Percentiles rank a stretch among this genome's conserved stretches.
phyloP scores from a whole-genome alignment of 2,888 invertebrate genomes.

The Scaptomyza tumidula region DNA sequence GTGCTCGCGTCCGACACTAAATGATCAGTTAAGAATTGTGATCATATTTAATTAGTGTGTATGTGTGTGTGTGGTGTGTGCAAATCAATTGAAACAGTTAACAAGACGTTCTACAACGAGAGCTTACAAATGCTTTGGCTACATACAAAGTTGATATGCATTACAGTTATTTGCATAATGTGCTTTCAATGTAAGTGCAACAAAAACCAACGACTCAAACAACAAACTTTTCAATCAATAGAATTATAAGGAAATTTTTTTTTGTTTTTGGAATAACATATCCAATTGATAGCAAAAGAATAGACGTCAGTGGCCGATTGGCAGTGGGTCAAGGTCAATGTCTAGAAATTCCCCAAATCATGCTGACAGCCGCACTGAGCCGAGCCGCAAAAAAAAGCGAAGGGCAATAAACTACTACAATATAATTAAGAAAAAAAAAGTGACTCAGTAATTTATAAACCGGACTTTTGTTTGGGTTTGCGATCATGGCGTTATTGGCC shows the following conservation, averaged over 20 bases:
- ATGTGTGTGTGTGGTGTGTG: not conserved
- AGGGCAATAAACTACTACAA: conserved; percentile 73
- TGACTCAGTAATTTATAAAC: conserved; percentile 73
- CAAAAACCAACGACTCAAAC: conserved; percentile 60
- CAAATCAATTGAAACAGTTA: conserved; percentile 14
- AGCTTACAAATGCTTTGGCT: conserved; percentile 41
- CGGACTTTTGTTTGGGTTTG: conserved; percentile 44
- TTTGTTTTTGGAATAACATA: not conserved
- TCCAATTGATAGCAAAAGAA: conserved; percentile 44
- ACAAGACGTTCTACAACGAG: conserved; percentile 4
- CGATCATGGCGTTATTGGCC: conserved; percentile 31
- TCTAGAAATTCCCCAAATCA: conserved; percentile 74
- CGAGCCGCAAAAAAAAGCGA: conserved; percentile 51
- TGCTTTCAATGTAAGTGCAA: conserved; percentile 55
- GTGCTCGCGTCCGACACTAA: conserved; percentile 43
- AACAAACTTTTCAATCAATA: conserved; percentile 40
- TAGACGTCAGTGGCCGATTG: conserved; percentile 18
- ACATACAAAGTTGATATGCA: conserved; percentile 15
- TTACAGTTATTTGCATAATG: conserved; percentile 32
- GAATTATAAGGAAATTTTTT: conserved; percentile 5
- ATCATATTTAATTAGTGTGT: not conserved
- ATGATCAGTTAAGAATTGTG: conserved; percentile 40
- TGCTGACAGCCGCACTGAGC: conserved; percentile 22
- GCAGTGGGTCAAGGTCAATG: conserved; percentile 69
- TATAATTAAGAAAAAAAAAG: conserved; percentile 51